Evolutionary conservation across 1,140 invertebrate species (phyloP).

Genomic region (Lucilia sericata): DNA sequence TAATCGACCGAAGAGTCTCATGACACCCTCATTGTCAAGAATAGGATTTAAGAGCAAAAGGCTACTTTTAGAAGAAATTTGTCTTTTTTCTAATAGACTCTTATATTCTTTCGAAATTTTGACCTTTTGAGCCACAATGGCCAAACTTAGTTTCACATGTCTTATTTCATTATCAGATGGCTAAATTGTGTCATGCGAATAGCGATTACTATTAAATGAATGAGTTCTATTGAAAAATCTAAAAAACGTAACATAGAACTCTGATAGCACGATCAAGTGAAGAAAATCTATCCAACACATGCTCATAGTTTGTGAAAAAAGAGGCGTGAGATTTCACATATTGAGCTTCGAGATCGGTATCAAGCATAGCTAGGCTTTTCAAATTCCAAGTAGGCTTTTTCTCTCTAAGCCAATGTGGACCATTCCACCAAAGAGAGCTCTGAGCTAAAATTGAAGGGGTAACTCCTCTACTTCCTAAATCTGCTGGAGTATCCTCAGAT

Average conservation of each 20-base stretch:
- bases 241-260: neutral
- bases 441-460: slow-evolving; percentile 52
- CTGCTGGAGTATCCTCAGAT: slow-evolving; percentile 67
- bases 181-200: too few species aligned
- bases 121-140: neutral
- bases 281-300: too few species aligned
- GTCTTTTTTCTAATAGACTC: neutral
- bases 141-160: too few species aligned
- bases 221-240: slow-evolving; percentile 48
- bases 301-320: neutral
- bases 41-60: neutral
- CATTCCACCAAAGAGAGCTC: slow-evolving; percentile 53
- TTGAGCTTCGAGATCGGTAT: neutral
- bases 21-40: neutral
- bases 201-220: neutral
- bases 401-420: too few species aligned
- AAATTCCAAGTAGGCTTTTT: neutral
- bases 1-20: too few species aligned
- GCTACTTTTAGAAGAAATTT: neutral
- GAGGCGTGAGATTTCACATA: neutral
- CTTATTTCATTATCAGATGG: too few species aligned
- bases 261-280: neutral
- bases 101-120: neutral
- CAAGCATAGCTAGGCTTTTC: neutral
- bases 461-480: slow-evolving; percentile 66